Evolutionary conservation across 1,140 invertebrate genomes (phyloP), one percentile per base, ranked within the genome.

Genomic region (Brachionus rotundiformis): DNA sequence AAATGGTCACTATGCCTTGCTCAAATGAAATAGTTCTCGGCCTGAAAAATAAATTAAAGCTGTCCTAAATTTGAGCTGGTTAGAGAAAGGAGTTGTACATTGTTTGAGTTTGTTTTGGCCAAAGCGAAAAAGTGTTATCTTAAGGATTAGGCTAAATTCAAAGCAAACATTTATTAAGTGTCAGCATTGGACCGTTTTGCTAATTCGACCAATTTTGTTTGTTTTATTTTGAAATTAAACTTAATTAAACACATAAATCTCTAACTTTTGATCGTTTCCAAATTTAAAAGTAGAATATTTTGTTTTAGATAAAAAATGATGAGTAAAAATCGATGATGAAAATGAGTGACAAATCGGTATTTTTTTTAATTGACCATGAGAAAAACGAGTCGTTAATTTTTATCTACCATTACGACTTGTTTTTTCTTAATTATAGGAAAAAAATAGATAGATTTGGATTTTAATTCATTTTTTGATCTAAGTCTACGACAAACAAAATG

Each of bases 201-300:
- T 54, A 23, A 23, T 54, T 54, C 47, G 47, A 54, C 47, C 16
- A 19, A 54, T 54, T 54, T 54, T 54, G 47, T 54, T 54, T 54
- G 47, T 54, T 54, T 54, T 54, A 54, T 54, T 54, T 54, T 54
- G 47, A 54, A 54, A 54, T 54, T 54, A 54, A 54, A 54, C 47
- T 54, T 54, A 54, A 54, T 54, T 54, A 54, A 54, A 54, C 47
- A 54, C 47, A 54, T 54, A 54, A 54, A 54, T 54, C 47, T 54
- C 47, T 54, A 54, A 54, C 47, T 54, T 54, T 54, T 54, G 47
- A 54, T 54, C 47, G 23, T 54, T 54, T 54, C 7, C 23, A 23
- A 8, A 8, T 54, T 54, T 54, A 23, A 19, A 54, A 54, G 16
- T 54, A 54, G 47, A 54, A 54, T 5, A n/a, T n/a, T n/a, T n/a